A percentile compares a stretch with the other conserved stretches of the same genome.
These are phyloP conservation scores for Formica selysi DNA, from an alignment of 1,140 invertebrate species.

Conservation along the genomic window DNA sequence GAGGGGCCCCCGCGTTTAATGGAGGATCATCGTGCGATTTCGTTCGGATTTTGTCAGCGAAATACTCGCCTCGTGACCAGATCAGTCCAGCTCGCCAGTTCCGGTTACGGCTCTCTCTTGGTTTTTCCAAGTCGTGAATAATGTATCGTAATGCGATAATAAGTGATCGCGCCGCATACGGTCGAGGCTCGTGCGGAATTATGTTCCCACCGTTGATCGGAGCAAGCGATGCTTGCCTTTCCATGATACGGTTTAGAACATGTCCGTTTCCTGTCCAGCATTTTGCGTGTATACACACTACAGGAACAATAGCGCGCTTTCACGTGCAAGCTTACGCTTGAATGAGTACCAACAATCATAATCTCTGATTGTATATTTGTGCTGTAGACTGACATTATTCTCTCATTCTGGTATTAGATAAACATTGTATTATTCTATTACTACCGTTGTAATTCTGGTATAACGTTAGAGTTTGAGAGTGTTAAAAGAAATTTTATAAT, in stretches of 20 bases:
- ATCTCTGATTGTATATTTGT: constrained; percentile 36
- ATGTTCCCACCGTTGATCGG: neutral
- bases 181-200: neutral
- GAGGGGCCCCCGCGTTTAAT: constrained; percentile 4
- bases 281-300: neutral
- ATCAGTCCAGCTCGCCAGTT: constrained; percentile 10
- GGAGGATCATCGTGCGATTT: constrained; percentile 42
- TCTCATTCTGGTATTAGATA: constrained; percentile 32
- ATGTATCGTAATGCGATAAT: constrained; percentile 11
- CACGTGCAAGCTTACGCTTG: constrained; percentile 7
- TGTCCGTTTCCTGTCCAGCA: constrained; percentile 25
- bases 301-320: constrained; percentile 37
- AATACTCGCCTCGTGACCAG: neutral
- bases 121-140: constrained; percentile 24
- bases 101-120: neutral
- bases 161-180: neutral
- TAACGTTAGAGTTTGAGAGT: neutral
- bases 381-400: constrained; percentile 18
- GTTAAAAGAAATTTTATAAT: constrained; percentile 21
- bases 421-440: constrained; percentile 49
- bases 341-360: constrained; percentile 32
- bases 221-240: neutral
- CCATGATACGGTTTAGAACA: constrained; percentile 14
- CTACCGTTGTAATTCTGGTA: neutral
- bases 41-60: constrained; percentile 34